These are phyloP conservation scores for Dipodomys spectabilis DNA, from an alignment of 2,113 vertebrate genomes.

Conservation along the genomic window DNA sequence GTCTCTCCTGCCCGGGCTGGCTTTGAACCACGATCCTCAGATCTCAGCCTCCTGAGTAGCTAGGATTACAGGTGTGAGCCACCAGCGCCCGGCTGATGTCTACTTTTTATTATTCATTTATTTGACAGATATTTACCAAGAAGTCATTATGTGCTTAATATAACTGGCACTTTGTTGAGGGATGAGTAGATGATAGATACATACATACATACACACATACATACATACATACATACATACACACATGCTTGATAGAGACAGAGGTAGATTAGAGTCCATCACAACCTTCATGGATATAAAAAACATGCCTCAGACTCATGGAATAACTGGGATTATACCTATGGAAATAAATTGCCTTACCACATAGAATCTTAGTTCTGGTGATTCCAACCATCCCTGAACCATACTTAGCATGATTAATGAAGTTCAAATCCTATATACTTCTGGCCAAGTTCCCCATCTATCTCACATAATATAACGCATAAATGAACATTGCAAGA, in stretches of 20 bases:
- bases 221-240: too few relatives aligned
- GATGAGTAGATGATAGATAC: background rate
- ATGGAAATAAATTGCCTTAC: background rate
- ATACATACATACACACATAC: too few relatives aligned
- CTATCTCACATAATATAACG: too few relatives aligned
- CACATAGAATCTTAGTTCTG: background rate
- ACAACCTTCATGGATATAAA: conserved; percentile 3
- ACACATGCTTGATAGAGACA: background rate
- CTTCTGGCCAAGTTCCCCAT: background rate
- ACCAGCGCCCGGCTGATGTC: too few relatives aligned
- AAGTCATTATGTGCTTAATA: background rate
- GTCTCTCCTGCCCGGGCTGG: too few relatives aligned
- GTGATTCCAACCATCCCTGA: background rate
- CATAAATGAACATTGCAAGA: too few relatives aligned
- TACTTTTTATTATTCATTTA: conserved; percentile 10
- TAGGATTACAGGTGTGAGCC: too few relatives aligned
- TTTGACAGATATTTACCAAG: conserved; percentile 34
- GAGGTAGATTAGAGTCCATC: conserved; percentile 9
- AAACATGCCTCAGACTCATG: background rate
- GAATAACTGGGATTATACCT: background rate
- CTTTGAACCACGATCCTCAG: too few relatives aligned
- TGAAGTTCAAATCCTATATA: accelerated
- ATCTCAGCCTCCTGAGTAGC: too few relatives aligned
- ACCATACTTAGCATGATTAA: background rate
- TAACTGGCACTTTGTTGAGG: background rate